These are phyloP conservation scores for Tolmerus cingulatus DNA, from an alignment of 2,888 invertebrate species.

Conservation along the genomic window DNA sequence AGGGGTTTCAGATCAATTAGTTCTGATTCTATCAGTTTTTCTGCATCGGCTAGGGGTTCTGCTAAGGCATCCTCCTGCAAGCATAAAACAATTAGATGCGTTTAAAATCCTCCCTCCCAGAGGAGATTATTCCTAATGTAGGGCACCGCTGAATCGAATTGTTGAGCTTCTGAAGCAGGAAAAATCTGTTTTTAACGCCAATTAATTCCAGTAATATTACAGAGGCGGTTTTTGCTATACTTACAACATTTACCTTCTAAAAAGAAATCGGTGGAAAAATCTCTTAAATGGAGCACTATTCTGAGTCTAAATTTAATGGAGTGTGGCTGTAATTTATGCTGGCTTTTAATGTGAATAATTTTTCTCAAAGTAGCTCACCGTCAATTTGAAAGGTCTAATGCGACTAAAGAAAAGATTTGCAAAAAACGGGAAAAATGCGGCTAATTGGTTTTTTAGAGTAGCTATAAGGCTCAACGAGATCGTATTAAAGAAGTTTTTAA, in stretches of 20 bases:
- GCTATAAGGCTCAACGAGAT: not conserved
- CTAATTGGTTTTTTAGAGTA: not conserved
- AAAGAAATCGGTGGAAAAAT: not conserved
- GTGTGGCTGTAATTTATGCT: not conserved
- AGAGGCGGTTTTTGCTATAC: not conserved
- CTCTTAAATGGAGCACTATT: not conserved
- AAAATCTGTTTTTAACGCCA: not conserved
- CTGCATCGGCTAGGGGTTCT: constrained; percentile 9
- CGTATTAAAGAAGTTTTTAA: not conserved
- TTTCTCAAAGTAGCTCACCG: not conserved
- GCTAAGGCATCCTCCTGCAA: constrained; percentile 34
- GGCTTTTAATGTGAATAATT: not conserved
- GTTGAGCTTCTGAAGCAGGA: not conserved
- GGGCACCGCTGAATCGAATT: not conserved
- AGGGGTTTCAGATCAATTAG: constrained; percentile 22
- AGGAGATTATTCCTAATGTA: not conserved
- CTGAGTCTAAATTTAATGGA: not conserved
- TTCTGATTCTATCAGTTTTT: constrained; percentile 23
- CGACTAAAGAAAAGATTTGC: not conserved
- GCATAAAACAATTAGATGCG: not conserved
- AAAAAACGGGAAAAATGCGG: not conserved
- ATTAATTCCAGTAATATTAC: not conserved
- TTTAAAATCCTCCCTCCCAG: not conserved
- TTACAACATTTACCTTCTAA: not conserved
- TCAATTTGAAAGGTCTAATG: not conserved